Base-by-base conservation (phyloP, 2,113 vertebrate species). In the Neodontobutis hainanensis region DNA sequence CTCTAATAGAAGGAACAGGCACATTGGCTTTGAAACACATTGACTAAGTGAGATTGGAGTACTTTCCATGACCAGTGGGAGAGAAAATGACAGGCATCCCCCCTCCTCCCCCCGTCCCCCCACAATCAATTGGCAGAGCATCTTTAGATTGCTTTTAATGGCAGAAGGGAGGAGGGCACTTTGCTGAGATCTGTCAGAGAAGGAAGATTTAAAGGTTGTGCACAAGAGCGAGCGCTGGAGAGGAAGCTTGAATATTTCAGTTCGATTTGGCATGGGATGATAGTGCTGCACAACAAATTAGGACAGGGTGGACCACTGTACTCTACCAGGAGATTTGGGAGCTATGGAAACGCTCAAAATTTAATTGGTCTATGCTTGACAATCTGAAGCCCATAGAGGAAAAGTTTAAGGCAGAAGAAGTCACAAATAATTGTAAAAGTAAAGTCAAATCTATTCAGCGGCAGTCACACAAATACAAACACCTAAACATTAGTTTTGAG, bases 101-200 rank as follows among this genome's bases (percentile, higher is more conserved):
- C 73, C 69, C 55, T 65, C 53, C 63, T 75, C 71, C 50, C 38
- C 66, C 16, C 42, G 61, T 81, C 65, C 57, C 53, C 72, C 68
- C n/a, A 79, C 68, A 79, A 88, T 88, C 84, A 88, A 75, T 87
- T 16, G 56, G 69, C 44, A 45, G 71, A 80, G 68, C 77, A 70
- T 82, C 85, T 81, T 85, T 66, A 85, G 78, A 89, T 86, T 65
- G 80, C 79, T 63, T 85, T 87, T 87, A 88, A 83, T 86, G 69
- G 82, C 45, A 27, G 5, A 11, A 70, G 66, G 70, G 58, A 46
- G 65, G 56, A 44, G 32, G 57, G 55, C 52, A 73, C 77, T 80
- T 73, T 81, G 63, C 80, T 84, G 51, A 70, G 68, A 76, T 85
- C 73, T 77, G 76, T 72, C 70, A 73, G 69, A 67, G 75, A 78